Conservation (phyloP, 2,888 invertebrate species). For the Mesorhabditis spiculigera region DNA sequence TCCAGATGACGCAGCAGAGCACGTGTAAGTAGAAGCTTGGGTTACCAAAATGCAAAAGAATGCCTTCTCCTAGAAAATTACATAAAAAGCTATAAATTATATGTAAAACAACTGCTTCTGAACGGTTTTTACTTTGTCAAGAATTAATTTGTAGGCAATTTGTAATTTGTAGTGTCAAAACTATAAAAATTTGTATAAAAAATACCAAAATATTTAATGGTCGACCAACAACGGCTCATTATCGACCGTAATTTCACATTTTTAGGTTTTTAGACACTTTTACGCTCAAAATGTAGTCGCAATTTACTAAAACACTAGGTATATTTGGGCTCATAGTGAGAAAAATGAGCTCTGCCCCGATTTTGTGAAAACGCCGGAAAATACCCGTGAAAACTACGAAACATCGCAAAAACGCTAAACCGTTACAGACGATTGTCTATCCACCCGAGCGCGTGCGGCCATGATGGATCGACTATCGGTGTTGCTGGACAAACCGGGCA, state of each 20-base stretch:
- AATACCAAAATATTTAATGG: too few species aligned
- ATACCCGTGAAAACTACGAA: not conserved
- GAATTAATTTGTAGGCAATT: too few species aligned
- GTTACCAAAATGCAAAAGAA: too few species aligned
- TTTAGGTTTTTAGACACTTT: too few species aligned
- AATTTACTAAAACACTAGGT: not conserved
- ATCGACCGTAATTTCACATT: too few species aligned
- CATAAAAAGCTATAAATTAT: not conserved
- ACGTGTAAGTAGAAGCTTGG: constrained; percentile 40
- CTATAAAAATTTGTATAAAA: too few species aligned
- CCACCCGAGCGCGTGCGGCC: constrained; percentile 51
- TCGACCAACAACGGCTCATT: too few species aligned
- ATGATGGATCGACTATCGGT: constrained; percentile 55
- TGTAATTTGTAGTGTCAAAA: too few species aligned
- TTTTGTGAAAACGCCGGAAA: too few species aligned
- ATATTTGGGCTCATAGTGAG: not conserved
- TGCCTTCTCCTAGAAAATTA: not conserved
- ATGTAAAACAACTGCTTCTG: too few species aligned
- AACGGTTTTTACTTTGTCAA: too few species aligned
- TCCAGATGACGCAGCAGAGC: constrained; percentile 57
- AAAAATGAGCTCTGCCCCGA: not conserved
- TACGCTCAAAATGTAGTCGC: too few species aligned
- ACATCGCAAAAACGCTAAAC: not conserved
- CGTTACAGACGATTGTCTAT: constrained; percentile 55
- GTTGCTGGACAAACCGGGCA: constrained; percentile 48